These are phyloP conservation scores for Scytalopus superciliaris DNA, from an alignment of 2,113 vertebrate species.

Conservation along the genomic window DNA sequence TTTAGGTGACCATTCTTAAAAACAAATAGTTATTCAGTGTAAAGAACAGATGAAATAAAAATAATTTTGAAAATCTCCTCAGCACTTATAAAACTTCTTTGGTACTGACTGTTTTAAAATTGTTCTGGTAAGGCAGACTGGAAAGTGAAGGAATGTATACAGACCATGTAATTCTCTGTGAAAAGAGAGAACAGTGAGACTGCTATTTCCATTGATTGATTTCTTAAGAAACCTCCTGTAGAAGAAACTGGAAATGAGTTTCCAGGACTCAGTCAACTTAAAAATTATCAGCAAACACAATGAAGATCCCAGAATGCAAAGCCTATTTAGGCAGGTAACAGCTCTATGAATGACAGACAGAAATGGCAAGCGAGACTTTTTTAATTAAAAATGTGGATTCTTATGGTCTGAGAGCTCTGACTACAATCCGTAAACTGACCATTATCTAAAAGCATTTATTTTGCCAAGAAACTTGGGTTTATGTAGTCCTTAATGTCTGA, in stretches of 20 bases:
- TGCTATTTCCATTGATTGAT: slow-evolving; percentile 22
- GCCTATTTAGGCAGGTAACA: background rate
- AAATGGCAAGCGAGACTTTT: background rate
- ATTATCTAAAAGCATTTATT: background rate
- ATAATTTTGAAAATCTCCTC: background rate
- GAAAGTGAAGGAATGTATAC: slow-evolving; percentile 9
- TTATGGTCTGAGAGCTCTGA: background rate
- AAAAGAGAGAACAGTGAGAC: slow-evolving; percentile 3
- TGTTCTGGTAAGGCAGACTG: background rate
- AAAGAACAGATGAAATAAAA: background rate
- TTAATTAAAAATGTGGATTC: background rate
- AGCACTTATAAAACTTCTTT: background rate
- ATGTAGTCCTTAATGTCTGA: background rate
- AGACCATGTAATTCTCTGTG: slow-evolving; percentile 2
- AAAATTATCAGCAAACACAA: background rate
- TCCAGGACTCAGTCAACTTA: background rate
- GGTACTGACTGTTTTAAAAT: background rate
- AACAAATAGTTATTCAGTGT: background rate
- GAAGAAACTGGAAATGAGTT: background rate
- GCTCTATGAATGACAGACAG: background rate
- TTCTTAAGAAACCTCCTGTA: background rate
- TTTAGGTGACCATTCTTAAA: background rate
- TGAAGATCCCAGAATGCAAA: background rate
- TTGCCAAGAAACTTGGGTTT: background rate
- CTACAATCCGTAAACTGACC: background rate